phyloP scores from a whole-genome alignment of 2,888 invertebrate genomes.

The Scaptomyza tumidula region DNA sequence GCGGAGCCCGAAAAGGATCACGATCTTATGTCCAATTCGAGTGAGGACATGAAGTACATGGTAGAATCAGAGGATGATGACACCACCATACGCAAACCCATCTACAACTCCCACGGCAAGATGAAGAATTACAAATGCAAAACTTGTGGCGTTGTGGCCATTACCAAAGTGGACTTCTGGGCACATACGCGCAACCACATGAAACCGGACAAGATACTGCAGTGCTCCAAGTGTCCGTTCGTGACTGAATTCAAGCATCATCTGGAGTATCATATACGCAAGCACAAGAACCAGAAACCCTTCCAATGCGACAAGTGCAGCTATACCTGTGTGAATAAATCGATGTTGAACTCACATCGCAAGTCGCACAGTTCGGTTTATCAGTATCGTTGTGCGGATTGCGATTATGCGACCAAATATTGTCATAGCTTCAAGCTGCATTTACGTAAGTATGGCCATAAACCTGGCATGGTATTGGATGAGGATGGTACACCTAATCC shows the following conservation, averaged over 20 bases:
- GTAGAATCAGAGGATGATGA: slow-evolving; percentile 83
- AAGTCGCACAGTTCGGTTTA: slow-evolving; percentile 97
- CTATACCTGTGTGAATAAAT: slow-evolving; percentile 98
- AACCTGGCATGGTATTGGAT: slow-evolving; percentile 95
- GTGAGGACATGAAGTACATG: slow-evolving; percentile 82
- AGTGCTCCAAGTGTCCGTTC: slow-evolving; percentile 97
- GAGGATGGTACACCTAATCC: slow-evolving; percentile 95
- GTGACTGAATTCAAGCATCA: slow-evolving; percentile 99
- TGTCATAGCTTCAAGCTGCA: slow-evolving; percentile 98
- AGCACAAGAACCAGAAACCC: slow-evolving; percentile 97
- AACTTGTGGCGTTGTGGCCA: slow-evolving; percentile 93
- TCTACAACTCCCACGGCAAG: slow-evolving; percentile 88
- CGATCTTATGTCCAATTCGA: slow-evolving; percentile 83
- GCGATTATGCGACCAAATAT: slow-evolving; percentile 98
- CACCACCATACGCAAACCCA: slow-evolving; percentile 85
- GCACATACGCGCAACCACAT: slow-evolving; percentile 96
- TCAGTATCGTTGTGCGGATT: slow-evolving; percentile 96
- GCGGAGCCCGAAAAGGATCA: slow-evolving; percentile 77
- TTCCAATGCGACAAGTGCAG: slow-evolving; percentile 96
- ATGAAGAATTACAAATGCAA: slow-evolving; percentile 96
- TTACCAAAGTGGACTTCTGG: slow-evolving; percentile 97
- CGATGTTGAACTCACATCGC: slow-evolving; percentile 99
- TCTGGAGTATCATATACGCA: slow-evolving; percentile 97
- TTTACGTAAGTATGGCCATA: slow-evolving; percentile 95
- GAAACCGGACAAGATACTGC: slow-evolving; percentile 94